A percentile compares a stretch with the other conserved stretches of the same genome.
These are phyloP conservation scores for Cantharis rustica DNA, from an alignment of 2,888 invertebrate genomes.

Conservation along the genomic window DNA sequence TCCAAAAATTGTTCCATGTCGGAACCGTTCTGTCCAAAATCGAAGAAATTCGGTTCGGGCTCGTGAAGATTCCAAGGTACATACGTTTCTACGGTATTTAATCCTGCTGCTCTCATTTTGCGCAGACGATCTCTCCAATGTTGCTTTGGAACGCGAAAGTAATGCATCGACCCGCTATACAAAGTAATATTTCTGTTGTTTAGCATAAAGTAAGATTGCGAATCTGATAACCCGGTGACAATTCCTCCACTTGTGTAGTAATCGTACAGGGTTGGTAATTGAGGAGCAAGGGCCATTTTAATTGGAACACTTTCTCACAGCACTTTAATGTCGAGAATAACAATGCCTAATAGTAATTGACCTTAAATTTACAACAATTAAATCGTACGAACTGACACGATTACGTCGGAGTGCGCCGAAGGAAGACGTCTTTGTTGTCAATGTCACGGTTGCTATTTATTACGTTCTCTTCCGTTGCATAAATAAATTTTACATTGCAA, in stretches of 20 bases:
- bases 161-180: conserved; percentile 71
- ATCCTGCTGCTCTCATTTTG: conserved; percentile 79
- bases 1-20: conserved; percentile 58
- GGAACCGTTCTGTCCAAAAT: conserved; percentile 69
- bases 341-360: neutral
- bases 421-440: neutral
- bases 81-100: conserved; percentile 84
- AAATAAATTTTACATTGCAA: neutral
- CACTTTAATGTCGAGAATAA: neutral
- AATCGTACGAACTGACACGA: neutral
- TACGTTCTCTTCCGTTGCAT: neutral
- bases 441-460: neutral
- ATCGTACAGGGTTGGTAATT: conserved; percentile 55
- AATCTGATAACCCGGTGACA: conserved; percentile 41
- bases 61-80: conserved; percentile 91
- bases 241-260: conserved; percentile 55
- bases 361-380: neutral
- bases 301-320: neutral
- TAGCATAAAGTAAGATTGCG: conserved; percentile 50
- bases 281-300: conserved; percentile 16
- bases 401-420: neutral
- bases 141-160: conserved; percentile 78
- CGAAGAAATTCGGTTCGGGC: conserved; percentile 68
- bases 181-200: conserved; percentile 55
- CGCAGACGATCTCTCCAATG: conserved; percentile 81